Evolutionary conservation across 2,888 invertebrate species (phyloP).

Genomic region (Pachliopta kotzebuea): DNA sequence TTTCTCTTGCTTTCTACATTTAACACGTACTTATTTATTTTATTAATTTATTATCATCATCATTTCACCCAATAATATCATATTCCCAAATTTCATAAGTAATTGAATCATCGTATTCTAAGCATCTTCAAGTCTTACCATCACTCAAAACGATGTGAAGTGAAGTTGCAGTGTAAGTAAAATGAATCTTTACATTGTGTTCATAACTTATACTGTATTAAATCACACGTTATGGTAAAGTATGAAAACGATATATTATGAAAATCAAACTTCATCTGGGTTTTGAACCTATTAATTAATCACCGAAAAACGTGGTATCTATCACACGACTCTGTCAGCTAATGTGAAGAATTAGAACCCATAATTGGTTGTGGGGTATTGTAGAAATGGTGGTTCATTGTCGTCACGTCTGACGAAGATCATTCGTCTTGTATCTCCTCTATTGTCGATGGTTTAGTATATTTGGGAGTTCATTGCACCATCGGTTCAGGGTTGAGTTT

Average conservation of each 20-base stretch:
- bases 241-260: slow-evolving; percentile 36
- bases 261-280: slow-evolving; percentile 31
- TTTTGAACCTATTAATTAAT: slow-evolving; percentile 51
- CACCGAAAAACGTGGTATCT: no score
- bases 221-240: neutral
- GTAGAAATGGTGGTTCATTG: slow-evolving; percentile 27
- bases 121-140: no score
- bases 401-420: slow-evolving; percentile 37
- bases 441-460: slow-evolving; percentile 39
- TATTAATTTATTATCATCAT: no score
- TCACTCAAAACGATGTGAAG: no score
- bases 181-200: no score
- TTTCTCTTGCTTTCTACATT: no score
- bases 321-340: slow-evolving; percentile 6
- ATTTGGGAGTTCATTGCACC: slow-evolving; percentile 17
- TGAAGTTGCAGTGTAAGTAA: no score
- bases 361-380: slow-evolving; percentile 8
- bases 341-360: neutral
- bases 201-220: neutral
- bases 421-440: slow-evolving; percentile 45
- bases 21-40: no score
- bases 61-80: no score
- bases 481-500: slow-evolving; percentile 14
- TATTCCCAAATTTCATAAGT: no score
- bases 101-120: no score